Conservation (phyloP, 1,140 invertebrate species). For the Ceratina calcarata region DNA sequence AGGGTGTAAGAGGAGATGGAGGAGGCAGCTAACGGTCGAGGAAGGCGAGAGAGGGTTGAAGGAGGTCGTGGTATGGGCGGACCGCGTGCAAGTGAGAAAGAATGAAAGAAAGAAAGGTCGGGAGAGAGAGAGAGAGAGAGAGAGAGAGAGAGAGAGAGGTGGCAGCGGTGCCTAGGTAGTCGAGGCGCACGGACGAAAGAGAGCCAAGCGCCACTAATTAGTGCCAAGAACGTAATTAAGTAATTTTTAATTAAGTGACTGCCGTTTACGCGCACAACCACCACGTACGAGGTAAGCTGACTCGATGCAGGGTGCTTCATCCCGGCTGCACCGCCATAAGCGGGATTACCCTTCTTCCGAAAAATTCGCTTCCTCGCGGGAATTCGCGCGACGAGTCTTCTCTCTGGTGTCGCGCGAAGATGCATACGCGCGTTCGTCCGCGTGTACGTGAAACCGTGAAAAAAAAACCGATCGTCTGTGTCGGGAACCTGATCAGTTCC, state of each 20-base stretch:
- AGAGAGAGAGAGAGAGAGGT: slow-evolving; percentile 41
- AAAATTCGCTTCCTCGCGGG: slow-evolving; percentile 56
- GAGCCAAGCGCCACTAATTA: slow-evolving; percentile 81
- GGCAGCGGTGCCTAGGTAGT: slow-evolving; percentile 62
- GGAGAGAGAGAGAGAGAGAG: slow-evolving; percentile 64
- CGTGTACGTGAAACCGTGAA: no score
- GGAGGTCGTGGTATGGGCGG: slow-evolving; percentile 51
- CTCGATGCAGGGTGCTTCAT: slow-evolving; percentile 68
- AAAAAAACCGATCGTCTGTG: neutral
- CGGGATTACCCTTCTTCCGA: slow-evolving; percentile 61
- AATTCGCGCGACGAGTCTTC: neutral
- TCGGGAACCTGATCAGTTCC: neutral
- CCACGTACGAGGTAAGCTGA: slow-evolving; percentile 62
- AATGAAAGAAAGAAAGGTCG: slow-evolving; percentile 61
- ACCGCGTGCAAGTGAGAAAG: slow-evolving; percentile 51
- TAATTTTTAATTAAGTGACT: slow-evolving; percentile 85
- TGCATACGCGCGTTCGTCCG: neutral
- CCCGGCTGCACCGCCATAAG: slow-evolving; percentile 61
- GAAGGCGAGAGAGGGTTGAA: slow-evolving; percentile 57
- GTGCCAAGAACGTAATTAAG: slow-evolving; percentile 85
- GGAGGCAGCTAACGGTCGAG: slow-evolving; percentile 56
- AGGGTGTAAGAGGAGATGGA: slow-evolving; percentile 59
- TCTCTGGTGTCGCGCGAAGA: neutral
- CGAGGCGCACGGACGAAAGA: slow-evolving; percentile 67
- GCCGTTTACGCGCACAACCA: slow-evolving; percentile 76